Evolutionary conservation across 1,140 invertebrate genomes (phyloP).

Genomic region (Drosophila prosaltans): DNA sequence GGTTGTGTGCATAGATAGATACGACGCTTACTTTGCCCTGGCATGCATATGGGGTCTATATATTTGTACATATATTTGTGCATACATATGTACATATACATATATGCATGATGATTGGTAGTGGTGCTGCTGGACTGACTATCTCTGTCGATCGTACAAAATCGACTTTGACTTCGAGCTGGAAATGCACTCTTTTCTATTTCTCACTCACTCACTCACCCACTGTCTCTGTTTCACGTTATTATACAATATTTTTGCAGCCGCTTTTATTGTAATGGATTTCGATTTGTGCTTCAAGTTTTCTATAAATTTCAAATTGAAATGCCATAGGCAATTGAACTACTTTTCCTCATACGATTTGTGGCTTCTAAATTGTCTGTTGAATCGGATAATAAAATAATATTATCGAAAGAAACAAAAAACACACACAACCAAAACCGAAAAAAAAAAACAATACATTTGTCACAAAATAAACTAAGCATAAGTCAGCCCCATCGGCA

Average conservation of each 20-base stretch:
- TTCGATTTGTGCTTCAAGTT: slow-evolving; percentile 63
- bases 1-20: slow-evolving; percentile 31
- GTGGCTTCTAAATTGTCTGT: slow-evolving; percentile 62
- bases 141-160: slow-evolving; percentile 68
- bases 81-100: slow-evolving; percentile 10
- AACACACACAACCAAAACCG: not conserved
- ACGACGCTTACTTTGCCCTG: slow-evolving; percentile 12
- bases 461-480: slow-evolving; percentile 2
- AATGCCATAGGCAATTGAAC: slow-evolving; percentile 70
- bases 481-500: slow-evolving; percentile 4
- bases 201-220: slow-evolving; percentile 26
- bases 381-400: slow-evolving; percentile 40
- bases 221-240: slow-evolving; percentile 31
- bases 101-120: not conserved
- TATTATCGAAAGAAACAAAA: slow-evolving; percentile 17
- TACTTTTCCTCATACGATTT: slow-evolving; percentile 64
- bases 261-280: slow-evolving; percentile 64
- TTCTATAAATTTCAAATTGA: slow-evolving; percentile 77
- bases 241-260: slow-evolving; percentile 76
- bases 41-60: slow-evolving; percentile 47
- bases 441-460: not conserved
- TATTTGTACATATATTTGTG: slow-evolving; percentile 30
- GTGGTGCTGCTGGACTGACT: slow-evolving; percentile 39
- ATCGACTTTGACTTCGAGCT: slow-evolving; percentile 43
- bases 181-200: slow-evolving; percentile 59